phyloP scores from a whole-genome alignment of 2,113 vertebrate genomes.

The Dermatemys mawii region DNA sequence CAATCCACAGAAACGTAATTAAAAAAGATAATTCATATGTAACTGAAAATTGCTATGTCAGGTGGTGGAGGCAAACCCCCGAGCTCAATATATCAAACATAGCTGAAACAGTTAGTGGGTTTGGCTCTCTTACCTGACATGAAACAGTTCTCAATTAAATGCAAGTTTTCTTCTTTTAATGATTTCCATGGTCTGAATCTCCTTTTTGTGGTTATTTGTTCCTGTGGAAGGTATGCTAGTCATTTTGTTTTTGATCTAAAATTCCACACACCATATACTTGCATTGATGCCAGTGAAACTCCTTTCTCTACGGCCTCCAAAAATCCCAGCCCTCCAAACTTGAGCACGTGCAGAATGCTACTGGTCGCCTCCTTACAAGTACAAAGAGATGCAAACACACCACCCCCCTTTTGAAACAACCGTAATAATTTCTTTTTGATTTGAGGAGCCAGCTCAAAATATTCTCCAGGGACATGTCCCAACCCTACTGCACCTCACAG shows the following conservation, averaged over 20 bases:
- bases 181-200: slow-evolving; percentile 61
- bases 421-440: slow-evolving; percentile 9
- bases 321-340: slow-evolving; percentile 54
- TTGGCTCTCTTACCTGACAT: slow-evolving; percentile 64
- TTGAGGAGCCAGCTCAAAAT: slow-evolving; percentile 44
- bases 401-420: slow-evolving; percentile 26
- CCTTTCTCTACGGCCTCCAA: slow-evolving; percentile 47
- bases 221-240: slow-evolving; percentile 63
- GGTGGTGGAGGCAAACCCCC: slow-evolving; percentile 60
- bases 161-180: slow-evolving; percentile 65
- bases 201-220: slow-evolving; percentile 71
- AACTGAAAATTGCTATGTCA: slow-evolving; percentile 64
- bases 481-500: background rate
- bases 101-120: slow-evolving; percentile 52
- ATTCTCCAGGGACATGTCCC: slow-evolving; percentile 14
- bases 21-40: slow-evolving; percentile 67
- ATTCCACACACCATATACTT: slow-evolving; percentile 52
- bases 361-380: slow-evolving; percentile 21
- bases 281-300: slow-evolving; percentile 54
- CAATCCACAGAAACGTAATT: slow-evolving; percentile 65
- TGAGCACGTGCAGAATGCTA: slow-evolving; percentile 11
- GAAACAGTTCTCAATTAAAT: slow-evolving; percentile 65
- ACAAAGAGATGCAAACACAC: slow-evolving; percentile 27
- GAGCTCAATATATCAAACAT: slow-evolving; percentile 62
- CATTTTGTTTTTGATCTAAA: slow-evolving; percentile 70